Evolutionary conservation across 2,888 invertebrate species (phyloP).

Genomic region (Unio delphinus): DNA sequence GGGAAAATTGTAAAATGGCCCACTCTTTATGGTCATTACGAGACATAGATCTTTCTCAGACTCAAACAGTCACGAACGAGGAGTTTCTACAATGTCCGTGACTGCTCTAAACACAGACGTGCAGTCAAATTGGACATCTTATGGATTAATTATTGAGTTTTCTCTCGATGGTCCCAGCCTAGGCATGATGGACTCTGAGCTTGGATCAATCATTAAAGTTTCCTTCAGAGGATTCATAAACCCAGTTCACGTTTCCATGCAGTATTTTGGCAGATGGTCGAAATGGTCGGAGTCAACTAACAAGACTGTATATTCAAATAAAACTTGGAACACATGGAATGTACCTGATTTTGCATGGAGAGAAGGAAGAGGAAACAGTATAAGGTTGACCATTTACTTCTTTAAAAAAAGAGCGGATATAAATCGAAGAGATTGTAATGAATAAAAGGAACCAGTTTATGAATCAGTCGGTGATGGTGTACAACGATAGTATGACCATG

Average conservation of each 20-base stretch:
- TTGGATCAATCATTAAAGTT: constrained; percentile 33
- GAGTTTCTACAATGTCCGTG: not conserved
- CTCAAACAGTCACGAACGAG: not conserved
- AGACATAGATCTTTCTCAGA: constrained; percentile 9
- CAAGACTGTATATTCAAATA: constrained; percentile 10
- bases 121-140: not conserved
- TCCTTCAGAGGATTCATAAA: constrained; percentile 2
- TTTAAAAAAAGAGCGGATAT: constrained; percentile 5
- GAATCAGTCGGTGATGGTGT: constrained; percentile 26
- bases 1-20: constrained; percentile 27
- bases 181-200: constrained; percentile 43
- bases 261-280: constrained; percentile 23
- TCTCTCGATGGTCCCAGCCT: constrained; percentile 30
- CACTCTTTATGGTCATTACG: constrained; percentile 32
- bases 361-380: constrained; percentile 29
- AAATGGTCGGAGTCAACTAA: constrained; percentile 11
- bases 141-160: constrained; percentile 23
- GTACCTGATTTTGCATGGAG: constrained; percentile 45
- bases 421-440: constrained; percentile 33
- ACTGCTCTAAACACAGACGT: not conserved
- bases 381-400: constrained; percentile 33
- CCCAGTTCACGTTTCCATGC: constrained; percentile 19
- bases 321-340: constrained; percentile 12
- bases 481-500: constrained; percentile 27
- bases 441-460: constrained; percentile 23